Percentiles rank a stretch among this genome's conserved stretches.
Conservation (phyloP, 1,140 invertebrate genomes). For the Lucilia sericata region DNA sequence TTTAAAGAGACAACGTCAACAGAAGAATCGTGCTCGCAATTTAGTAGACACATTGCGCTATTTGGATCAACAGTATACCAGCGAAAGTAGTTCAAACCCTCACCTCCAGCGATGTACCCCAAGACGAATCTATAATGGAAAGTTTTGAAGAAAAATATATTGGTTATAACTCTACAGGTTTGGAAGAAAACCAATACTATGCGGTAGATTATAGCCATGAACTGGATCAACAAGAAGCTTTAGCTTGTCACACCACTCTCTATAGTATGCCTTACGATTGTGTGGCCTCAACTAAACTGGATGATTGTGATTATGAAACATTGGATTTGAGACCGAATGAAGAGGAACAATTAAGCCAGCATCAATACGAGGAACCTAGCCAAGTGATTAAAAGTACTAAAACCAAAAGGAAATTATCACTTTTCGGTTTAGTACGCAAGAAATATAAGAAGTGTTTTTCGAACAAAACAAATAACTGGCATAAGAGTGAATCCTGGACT, state of each 20-base stretch:
- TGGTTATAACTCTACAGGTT: background rate
- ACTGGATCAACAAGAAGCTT: background rate
- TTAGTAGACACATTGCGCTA: background rate
- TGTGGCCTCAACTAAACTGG: background rate
- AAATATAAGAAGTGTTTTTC: constrained; percentile 1
- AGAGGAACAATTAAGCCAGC: background rate
- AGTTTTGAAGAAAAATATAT: background rate
- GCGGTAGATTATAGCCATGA: background rate
- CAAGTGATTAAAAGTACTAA: background rate
- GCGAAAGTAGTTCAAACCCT: background rate
- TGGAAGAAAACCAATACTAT: background rate
- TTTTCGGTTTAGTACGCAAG: background rate
- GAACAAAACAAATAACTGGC: background rate
- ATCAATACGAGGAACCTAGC: background rate
- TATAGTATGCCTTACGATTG: background rate
- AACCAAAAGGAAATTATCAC: background rate
- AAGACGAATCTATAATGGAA: background rate
- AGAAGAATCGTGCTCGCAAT: background rate
- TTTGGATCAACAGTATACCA: constrained; percentile 1
- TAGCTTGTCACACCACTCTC: background rate
- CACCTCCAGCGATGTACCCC: background rate
- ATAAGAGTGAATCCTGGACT: background rate
- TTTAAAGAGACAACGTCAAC: background rate
- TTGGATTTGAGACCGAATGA: background rate
- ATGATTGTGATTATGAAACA: background rate